Conservation (phyloP, 92 coral and sea anemone genomes). For the Epizoanthus scotinus region DNA sequence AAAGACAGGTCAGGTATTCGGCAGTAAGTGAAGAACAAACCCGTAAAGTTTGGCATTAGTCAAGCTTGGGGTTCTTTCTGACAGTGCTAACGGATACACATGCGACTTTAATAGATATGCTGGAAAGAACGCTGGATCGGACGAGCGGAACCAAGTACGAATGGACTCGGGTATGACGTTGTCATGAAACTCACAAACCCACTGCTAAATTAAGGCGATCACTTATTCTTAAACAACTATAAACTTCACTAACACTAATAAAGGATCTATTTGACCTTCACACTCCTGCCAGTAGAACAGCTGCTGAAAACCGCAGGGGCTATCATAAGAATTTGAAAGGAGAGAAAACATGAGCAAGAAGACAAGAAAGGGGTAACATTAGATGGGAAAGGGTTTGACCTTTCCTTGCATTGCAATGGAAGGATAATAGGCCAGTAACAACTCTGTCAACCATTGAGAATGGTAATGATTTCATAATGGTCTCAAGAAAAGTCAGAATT, state of each 20-base stretch:
- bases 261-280: too few species aligned
- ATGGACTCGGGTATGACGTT: too few species aligned
- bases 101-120: constrained; percentile 19
- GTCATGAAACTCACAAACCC: too few species aligned
- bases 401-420: constrained; percentile 16
- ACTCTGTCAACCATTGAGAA: constrained; percentile 9
- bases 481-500: too few species aligned
- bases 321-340: constrained; percentile 20
- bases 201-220: constrained; percentile 25
- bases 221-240: constrained; percentile 21
- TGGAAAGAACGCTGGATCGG: constrained; percentile 23
- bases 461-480: constrained; percentile 24
- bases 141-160: constrained; percentile 28
- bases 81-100: constrained; percentile 35
- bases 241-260: constrained; percentile 14
- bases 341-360: constrained; percentile 28
- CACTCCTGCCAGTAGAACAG: too few species aligned
- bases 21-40: constrained; percentile 28
- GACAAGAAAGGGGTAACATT: too few species aligned
- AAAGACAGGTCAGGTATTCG: constrained; percentile 27
- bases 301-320: constrained; percentile 27
- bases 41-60: constrained; percentile 21
- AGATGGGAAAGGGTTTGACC: constrained; percentile 16
- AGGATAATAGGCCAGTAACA: too few species aligned
- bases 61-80: constrained; percentile 38